These are phyloP conservation scores for Lasiommata megera DNA, from an alignment of 2,888 invertebrate species.

Conservation along the genomic window DNA sequence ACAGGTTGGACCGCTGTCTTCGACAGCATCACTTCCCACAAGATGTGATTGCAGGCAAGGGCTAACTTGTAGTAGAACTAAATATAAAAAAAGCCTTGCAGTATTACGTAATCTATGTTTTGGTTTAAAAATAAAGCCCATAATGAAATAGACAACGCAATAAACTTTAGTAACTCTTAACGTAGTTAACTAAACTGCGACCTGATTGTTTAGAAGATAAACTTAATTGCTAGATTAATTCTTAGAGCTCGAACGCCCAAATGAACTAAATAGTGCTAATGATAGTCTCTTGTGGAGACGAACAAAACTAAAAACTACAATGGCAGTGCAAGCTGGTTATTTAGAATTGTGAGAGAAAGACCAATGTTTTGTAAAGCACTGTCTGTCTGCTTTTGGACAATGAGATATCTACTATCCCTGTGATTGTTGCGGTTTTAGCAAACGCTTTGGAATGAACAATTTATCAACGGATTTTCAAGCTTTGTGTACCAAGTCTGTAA, in stretches of 20 bases:
- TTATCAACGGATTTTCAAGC: conserved; percentile 21
- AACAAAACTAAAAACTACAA: conserved; percentile 22
- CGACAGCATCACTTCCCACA: too few species aligned
- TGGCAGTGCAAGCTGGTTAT: conserved; percentile 20
- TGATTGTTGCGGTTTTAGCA: conserved; percentile 25
- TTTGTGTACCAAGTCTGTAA: conserved; percentile 11
- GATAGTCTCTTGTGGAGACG: conserved; percentile 23
- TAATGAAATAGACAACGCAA: too few species aligned
- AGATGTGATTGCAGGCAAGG: too few species aligned
- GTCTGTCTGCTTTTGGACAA: conserved; percentile 24
- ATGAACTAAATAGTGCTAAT: conserved; percentile 20
- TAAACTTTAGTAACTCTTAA: too few species aligned
- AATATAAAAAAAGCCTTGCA: too few species aligned
- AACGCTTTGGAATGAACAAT: conserved; percentile 15
- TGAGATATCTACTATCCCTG: conserved; percentile 26
- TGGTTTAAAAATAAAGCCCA: too few species aligned
- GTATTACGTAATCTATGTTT: too few species aligned
- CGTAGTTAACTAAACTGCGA: too few species aligned
- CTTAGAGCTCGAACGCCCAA: not conserved
- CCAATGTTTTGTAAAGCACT: conserved; percentile 29
- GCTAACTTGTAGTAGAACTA: too few species aligned
- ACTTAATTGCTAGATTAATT: too few species aligned
- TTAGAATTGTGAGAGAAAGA: conserved; percentile 27
- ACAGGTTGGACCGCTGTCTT: too few species aligned
- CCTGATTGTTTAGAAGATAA: too few species aligned